These are phyloP conservation scores for Flexamia atlantica DNA, from an alignment of 2,888 invertebrate species.

Conservation along the genomic window DNA sequence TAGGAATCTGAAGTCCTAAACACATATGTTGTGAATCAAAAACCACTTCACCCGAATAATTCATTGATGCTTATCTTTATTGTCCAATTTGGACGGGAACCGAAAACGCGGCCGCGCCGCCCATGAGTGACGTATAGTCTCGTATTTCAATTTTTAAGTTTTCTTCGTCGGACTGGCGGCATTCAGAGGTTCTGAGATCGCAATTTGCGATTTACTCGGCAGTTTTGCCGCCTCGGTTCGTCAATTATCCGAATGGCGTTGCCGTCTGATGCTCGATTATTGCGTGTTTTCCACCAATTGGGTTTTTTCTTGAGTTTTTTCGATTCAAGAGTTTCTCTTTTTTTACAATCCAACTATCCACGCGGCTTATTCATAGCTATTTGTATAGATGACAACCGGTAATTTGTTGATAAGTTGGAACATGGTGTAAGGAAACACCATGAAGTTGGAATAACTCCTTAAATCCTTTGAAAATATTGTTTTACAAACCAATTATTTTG, in stretches of 20 bases:
- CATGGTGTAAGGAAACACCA: too few relatives aligned
- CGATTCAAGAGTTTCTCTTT: neutral
- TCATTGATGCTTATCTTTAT: neutral
- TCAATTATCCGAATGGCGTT: conserved; percentile 8
- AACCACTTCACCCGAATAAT: neutral
- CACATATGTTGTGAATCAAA: conserved; percentile 4
- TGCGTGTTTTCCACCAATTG: conserved; percentile 1
- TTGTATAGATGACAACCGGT: too few relatives aligned
- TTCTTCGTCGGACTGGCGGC: neutral
- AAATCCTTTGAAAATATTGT: too few relatives aligned
- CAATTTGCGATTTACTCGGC: neutral
- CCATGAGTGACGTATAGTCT: conserved; percentile 7
- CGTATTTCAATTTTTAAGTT: conserved; percentile 22
- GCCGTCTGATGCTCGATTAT: conserved; percentile 12
- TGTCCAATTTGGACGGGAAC: conserved; percentile 16
- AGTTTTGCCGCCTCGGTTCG: conserved; percentile 13
- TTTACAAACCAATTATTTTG: too few relatives aligned
- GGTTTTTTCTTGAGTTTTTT: neutral
- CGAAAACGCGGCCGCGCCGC: neutral
- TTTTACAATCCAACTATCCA: neutral
- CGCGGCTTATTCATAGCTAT: too few relatives aligned
- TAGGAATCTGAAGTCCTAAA: neutral
- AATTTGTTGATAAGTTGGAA: too few relatives aligned
- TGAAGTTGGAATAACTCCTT: too few relatives aligned
- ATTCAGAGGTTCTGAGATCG: conserved; percentile 16